Evolutionary conservation across 1,140 invertebrate genomes (phyloP), one percentile per base, ranked within the genome.

Genomic region (Steinernema feltiae): DNA sequence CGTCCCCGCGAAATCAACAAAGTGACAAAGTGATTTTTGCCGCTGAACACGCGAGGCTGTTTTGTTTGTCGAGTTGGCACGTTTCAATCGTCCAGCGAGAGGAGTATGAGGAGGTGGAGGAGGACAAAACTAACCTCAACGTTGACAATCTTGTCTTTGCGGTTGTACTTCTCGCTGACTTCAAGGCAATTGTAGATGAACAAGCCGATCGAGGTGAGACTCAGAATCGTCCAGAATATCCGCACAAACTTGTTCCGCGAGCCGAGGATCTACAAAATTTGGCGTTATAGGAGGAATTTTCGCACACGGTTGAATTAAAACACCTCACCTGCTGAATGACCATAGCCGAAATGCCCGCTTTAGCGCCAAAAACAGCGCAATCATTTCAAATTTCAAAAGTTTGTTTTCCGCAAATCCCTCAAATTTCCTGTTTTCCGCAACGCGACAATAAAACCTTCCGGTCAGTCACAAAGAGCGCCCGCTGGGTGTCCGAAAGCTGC

Each of bases 101-200:
- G n/a, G n/a, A n/a, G n/a, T n/a, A n/a, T n/a, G n/a, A 74, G 18
- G 30, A 69, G 0, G 27, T 12, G 15, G 71, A 21, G n/a, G 24
- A 74, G 24, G 27, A 74, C 18, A 71, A 0, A 74, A 21, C 73
- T 32, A 35, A 84, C 83, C 83, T 85, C 80, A 0, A 85, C 83
- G 74, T 75, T 83, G 30, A 85, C 84, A 71, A 85, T 85, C 53
- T 85, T 85, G 24, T 85, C 83, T 31, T 80, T 84, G 46, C 80
- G 70, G 15, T 79, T 53, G 71, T 74, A 80, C 46, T 80, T 80
- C n/a, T 77, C 74, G 1, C 41, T 31, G 32, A 80, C 71, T 46
- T 70, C 53, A 21, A 27, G 41, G 46, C 48, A 74, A 27, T 80
- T 69, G 30, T 74, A 78, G 32, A 72, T 32, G 41, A 48, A 78